phyloP scores from a whole-genome alignment of 2,888 invertebrate species.

The Megalurothrips usitatus region DNA sequence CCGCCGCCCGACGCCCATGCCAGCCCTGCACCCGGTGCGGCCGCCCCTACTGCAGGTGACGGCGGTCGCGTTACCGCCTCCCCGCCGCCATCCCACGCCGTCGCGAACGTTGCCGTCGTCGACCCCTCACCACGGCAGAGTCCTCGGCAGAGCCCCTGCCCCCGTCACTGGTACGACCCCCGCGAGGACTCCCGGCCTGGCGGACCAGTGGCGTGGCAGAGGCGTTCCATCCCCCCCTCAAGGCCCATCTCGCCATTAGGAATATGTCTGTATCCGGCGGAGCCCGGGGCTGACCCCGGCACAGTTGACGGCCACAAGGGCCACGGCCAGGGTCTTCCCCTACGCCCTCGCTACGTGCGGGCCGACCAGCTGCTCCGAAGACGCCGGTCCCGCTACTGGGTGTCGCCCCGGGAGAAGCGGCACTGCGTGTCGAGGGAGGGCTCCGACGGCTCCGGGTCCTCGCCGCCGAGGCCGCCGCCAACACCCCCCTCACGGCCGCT shows the following conservation, averaged over 20 bases:
- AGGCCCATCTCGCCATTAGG: neutral
- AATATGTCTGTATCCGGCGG: neutral
- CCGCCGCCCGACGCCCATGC: neutral
- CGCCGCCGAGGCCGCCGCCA: neutral
- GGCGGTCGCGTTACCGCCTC: neutral
- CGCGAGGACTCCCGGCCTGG: neutral
- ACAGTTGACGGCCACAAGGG: too few relatives aligned
- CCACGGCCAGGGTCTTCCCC: too few relatives aligned
- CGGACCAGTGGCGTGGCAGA: neutral
- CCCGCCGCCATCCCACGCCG: neutral
- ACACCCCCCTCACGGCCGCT: neutral
- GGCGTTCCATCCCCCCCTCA: neutral
- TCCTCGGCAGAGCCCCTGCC: neutral
- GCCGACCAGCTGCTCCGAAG: neutral
- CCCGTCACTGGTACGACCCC: neutral
- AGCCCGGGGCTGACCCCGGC: neutral
- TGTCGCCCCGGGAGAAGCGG: neutral
- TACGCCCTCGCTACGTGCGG: neutral
- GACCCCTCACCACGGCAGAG: neutral
- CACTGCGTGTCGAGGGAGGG: conserved; percentile 1
- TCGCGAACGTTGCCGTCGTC: neutral
- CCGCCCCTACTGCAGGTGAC: neutral
- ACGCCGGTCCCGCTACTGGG: conserved; percentile 5
- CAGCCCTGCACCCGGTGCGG: neutral
- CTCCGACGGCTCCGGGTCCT: neutral